Evolutionary conservation across 2,797 vertebrate species (phyloP).

Genomic region (Pygocentrus nattereri): DNA sequence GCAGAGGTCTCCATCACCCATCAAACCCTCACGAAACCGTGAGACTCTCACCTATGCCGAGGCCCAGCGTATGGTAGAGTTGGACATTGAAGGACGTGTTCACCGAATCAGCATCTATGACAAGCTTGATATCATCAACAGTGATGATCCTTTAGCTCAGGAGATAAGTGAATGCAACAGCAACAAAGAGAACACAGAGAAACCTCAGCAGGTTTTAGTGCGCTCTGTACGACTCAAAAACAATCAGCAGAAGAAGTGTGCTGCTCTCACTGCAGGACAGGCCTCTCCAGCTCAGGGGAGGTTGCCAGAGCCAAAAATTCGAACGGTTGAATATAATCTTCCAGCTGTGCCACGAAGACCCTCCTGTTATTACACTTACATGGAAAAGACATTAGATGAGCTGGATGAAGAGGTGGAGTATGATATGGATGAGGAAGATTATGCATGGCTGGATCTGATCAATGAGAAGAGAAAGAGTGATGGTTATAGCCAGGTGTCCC

Average conservation of each 20-base stretch:
- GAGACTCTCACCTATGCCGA: constrained; percentile 97
- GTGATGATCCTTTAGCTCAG: constrained; percentile 94
- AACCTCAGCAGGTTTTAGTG: constrained; percentile 87
- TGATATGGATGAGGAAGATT: constrained; percentile 99
- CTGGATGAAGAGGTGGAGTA: constrained; percentile 97
- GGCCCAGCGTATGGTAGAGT: constrained; percentile 97
- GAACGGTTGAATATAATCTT: constrained; percentile 93
- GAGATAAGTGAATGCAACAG: constrained; percentile 98
- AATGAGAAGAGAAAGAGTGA: constrained; percentile 93
- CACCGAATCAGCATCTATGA: constrained; percentile 96
- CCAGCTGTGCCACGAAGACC: constrained; percentile 91
- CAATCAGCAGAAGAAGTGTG: constrained; percentile 91
- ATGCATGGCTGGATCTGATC: constrained; percentile 93
- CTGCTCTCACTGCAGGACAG: constrained; percentile 71
- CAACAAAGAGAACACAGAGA: constrained; percentile 97
- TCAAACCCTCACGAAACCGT: constrained; percentile 93
- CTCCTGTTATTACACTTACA: constrained; percentile 87
- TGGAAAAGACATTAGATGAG: constrained; percentile 91
- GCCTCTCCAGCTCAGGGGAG: constrained; percentile 72
- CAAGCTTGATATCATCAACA: constrained; percentile 90
- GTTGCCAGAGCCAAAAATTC: constrained; percentile 91
- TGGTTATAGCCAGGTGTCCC: constrained; percentile 90
- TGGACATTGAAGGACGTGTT: constrained; percentile 95
- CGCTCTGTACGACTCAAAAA: constrained; percentile 92
- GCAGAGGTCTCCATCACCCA: constrained; percentile 90